Conservation (phyloP, 2,797 vertebrate species). For the Numenius phaeopus region DNA sequence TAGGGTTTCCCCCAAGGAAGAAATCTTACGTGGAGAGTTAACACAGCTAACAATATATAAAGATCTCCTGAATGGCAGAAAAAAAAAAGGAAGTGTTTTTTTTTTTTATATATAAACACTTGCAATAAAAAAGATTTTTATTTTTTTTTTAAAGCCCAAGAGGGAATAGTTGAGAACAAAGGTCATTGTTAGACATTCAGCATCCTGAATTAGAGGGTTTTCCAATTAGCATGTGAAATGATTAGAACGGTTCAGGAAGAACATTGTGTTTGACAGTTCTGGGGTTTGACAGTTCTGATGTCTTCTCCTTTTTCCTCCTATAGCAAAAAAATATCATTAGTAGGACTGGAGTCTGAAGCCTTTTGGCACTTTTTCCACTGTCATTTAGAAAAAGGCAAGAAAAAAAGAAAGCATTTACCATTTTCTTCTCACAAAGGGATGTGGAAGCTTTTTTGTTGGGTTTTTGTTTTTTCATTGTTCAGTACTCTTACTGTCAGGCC, state of each 20-base stretch:
- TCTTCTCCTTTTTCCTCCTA: accelerated
- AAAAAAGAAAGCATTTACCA: background rate
- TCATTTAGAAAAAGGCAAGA: background rate
- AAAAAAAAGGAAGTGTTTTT: background rate
- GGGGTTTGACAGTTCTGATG: background rate
- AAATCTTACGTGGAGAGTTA: background rate
- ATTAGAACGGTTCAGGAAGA: background rate
- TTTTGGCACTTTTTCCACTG: background rate
- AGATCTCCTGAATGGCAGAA: background rate
- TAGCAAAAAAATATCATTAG: background rate
- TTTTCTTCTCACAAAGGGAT: background rate
- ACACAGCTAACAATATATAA: background rate
- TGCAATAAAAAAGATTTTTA: background rate
- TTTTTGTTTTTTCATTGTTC: background rate
- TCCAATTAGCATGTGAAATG: background rate
- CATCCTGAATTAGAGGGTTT: background rate
- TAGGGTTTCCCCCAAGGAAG: background rate
- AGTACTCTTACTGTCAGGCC: background rate
- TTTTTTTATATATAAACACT: background rate
- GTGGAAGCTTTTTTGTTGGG: background rate
- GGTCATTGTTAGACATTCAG: background rate
- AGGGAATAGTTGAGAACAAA: background rate
- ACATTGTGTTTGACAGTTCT: background rate
- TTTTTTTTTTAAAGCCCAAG: background rate
- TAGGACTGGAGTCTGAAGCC: background rate